Base-by-base conservation (phyloP, 2,888 invertebrate genomes). In the Panopea generosa region DNA sequence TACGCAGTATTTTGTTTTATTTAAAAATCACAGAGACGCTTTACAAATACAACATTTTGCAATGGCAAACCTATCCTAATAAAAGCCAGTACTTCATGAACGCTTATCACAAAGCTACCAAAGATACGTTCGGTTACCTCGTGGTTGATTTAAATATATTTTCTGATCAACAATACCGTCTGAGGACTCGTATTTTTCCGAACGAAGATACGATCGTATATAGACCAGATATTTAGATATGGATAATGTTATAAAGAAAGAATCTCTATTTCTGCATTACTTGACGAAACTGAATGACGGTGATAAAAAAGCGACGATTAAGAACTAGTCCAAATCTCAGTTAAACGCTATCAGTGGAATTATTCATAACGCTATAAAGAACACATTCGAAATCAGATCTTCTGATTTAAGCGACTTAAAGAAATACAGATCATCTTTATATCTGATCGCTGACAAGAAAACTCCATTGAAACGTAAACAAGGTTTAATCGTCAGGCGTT, bases 171-270 rank as follows among this genome's bases (percentile, higher is more conserved):
- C 4, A 40, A 18, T 66, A 56, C 45, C 45, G 61, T 43, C 29
- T 72, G 29, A 53, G 66, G 26, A 55, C 72, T 3, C 47, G 40
- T n/a, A 56, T 72, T 2, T 72, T 72, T 50, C 33, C 33, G 4
- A 33, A 33, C 6, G 6, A 33, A 11, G 33, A 33, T 33, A 72
- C 50, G 1, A 56, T 56, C 11, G 66, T 66, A 20, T 60, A 29
- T 20, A 6, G 3, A 29, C 33, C 55, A 18, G 11, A 38, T 20
- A 20, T 43, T 7, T 38, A 14, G 63, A 33, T 11, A 71, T 63
- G 71, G 57, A 26, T 6, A 49, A 40, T 29, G 14, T 71, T 4
- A 18, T 52, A 16, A 40, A 40, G 18, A 45, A 49, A 40, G 50
- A 63, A 18, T 43, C 45, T 24, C 26, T n/a, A 26, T 71, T 71